These are phyloP conservation scores for Pangasius mekongensis DNA, from an alignment of 2,797 vertebrate species.

Conservation along the genomic window DNA sequence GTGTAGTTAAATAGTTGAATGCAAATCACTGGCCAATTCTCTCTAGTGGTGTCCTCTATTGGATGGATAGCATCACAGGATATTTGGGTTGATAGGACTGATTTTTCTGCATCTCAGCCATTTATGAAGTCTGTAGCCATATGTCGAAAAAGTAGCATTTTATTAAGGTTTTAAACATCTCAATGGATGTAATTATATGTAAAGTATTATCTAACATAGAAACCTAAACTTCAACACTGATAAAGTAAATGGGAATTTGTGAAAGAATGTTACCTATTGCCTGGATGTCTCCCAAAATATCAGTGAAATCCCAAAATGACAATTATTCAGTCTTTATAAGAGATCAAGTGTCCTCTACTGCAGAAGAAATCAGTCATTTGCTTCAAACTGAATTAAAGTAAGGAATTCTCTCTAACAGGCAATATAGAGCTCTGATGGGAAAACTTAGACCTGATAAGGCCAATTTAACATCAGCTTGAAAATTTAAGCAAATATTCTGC, in stretches of 20 bases:
- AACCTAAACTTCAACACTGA: not conserved
- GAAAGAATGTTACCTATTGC: not conserved
- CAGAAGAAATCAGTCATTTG: not conserved
- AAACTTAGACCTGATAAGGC: not conserved
- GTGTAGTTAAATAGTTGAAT: conserved; percentile 54
- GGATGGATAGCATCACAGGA: conserved; percentile 32
- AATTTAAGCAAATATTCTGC: not conserved
- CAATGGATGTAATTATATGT: not conserved
- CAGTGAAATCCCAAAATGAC: not conserved
- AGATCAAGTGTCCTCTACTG: not conserved
- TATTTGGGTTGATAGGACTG: conserved; percentile 41
- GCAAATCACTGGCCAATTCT: conserved; percentile 47
- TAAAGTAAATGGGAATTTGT: not conserved
- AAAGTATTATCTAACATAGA: not conserved
- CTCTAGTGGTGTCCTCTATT: conserved; percentile 12
- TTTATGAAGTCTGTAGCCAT: conserved; percentile 25
- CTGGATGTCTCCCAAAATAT: not conserved
- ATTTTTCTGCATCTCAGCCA: conserved; percentile 43
- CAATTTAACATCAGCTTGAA: not conserved
- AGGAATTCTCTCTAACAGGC: not conserved
- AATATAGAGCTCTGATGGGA: not conserved
- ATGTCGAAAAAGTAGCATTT: not conserved
- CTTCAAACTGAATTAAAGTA: not conserved
- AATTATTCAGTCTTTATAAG: not conserved
- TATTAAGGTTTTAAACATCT: not conserved